These are phyloP conservation scores for Dermochelys coriacea DNA, from an alignment of 2,797 vertebrate genomes.

Conservation along the genomic window DNA sequence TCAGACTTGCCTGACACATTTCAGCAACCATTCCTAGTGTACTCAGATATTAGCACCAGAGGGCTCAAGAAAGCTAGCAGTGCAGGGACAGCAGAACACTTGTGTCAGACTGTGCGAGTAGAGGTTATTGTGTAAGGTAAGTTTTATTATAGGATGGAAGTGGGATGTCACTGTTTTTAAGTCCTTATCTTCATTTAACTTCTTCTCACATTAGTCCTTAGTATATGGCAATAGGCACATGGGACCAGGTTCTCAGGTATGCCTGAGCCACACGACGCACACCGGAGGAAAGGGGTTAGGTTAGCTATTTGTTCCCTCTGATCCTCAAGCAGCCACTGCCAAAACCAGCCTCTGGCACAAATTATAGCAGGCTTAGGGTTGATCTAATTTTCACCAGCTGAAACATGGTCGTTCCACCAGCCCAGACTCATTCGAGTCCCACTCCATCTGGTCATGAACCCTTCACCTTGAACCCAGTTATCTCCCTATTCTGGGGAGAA, in stretches of 20 bases:
- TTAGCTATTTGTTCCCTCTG: background rate
- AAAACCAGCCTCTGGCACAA: background rate
- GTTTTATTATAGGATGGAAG: background rate
- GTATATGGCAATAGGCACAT: too few species aligned
- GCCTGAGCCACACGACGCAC: background rate
- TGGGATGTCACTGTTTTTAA: background rate
- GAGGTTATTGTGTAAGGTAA: background rate
- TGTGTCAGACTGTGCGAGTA: background rate
- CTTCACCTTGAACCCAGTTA: background rate
- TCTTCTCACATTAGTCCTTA: background rate
- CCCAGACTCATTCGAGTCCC: fast-evolving
- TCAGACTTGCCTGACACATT: background rate
- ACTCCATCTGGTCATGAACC: fast-evolving
- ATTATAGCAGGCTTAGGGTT: background rate
- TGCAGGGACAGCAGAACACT: background rate
- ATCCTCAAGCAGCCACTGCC: background rate
- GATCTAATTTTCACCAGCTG: background rate
- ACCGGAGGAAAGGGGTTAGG: background rate
- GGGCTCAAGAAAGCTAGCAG: background rate
- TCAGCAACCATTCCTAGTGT: fast-evolving
- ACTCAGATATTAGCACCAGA: background rate
- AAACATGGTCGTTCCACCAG: background rate
- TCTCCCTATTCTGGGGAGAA: too few species aligned
- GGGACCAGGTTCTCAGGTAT: background rate
- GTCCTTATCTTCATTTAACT: background rate